Evolutionary conservation across 2,113 vertebrate genomes (phyloP), one percentile per base, ranked within the genome.

Genomic region (Coturnix japonica): DNA sequence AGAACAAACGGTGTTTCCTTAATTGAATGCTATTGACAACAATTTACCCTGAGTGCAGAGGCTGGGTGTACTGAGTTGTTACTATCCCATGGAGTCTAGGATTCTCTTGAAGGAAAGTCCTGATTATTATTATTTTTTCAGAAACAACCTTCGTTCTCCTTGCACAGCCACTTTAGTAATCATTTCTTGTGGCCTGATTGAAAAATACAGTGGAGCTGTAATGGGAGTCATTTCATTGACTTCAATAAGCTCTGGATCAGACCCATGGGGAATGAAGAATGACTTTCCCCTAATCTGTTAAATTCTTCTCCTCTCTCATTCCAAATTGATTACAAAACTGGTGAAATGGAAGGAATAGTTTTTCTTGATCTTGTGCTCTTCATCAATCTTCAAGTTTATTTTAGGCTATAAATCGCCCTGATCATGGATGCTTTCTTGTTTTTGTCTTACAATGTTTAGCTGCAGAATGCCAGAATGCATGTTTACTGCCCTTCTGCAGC

Each of bases 401-500:
- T 96, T 91, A 81, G 94, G 70, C 66, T 93, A 85, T 96, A 95
- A 96, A 96, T 89, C 0, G 81, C 85, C 65, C 74, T 91, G 41
- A 90, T 93, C 61, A 59, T 69, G 85, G 69, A 80, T 93, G 35
- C 44, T 89, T 89, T 88, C 89, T 94, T 95, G 89, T 91, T 97
- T 95, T 96, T 87, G 57, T 95, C 87, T 85, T 64, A 57, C 56
- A 56, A 1, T 96, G 95, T 96, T 96, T 95, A 96, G 92, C 35
- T 88, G 90, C 89, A 95, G 89, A 95, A 91, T 73, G 89, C 96
- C 94, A 94, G 90, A 77, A 82, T 74, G 93, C 82, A 70, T 96
- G 94, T 96, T 96, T 96, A 96, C 94, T 85, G 89, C 46, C 75
- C 77, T 89, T 85, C 73, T 91, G 91, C 95, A 97, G 95, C 96